Base-by-base conservation (phyloP, 2,797 vertebrate genomes). In the Gadopsis marmoratus region DNA sequence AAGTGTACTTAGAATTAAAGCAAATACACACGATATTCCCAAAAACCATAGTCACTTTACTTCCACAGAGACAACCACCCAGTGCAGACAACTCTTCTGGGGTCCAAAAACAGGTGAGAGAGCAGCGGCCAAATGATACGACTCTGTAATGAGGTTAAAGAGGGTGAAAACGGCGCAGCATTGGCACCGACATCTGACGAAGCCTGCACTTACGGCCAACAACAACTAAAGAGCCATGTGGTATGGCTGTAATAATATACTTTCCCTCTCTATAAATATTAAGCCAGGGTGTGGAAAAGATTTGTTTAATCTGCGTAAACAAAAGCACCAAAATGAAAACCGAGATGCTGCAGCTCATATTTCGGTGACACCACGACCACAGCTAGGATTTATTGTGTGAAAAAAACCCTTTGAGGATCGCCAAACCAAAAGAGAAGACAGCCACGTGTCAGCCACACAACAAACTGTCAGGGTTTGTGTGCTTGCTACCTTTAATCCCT, bases 81-180 rank as follows among this genome's bases (percentile, higher is more conserved):
- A 29, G 37, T 67, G 29, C 47, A 47, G 45, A 13, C 58, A 11
- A 4, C 16, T 51, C 63, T 43, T 45, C 53, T 33, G 16, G 0
- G 47, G 5, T 63, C 19, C 26, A 33, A 4, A 66, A 50, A 19
- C 14, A 64, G 59, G 33, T 29, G 62, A 64, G 33, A 48, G 33
- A 17, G 64, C n/a, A 51, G 74, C 5, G 2, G 31, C 51, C 13
- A 45, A 70, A 67, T 37, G 17, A 78, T 31, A 60, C 3, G 4
- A 48, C 58, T 21, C 26, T 45, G 43, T 69, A 55, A 65, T 61
- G 64, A 70, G n/a, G 54, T 3, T 23, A 51, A 68, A 29, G 37
- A 48, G 6, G 39, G 31, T 71, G 26, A 60, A 47, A 29, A 29
- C 29, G 55, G 23, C 5, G 31, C 23, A 55, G 16, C 43, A 19